These are phyloP conservation scores for Ptychadena robeensis DNA, from an alignment of 2,797 vertebrate genomes.

Conservation along the genomic window DNA sequence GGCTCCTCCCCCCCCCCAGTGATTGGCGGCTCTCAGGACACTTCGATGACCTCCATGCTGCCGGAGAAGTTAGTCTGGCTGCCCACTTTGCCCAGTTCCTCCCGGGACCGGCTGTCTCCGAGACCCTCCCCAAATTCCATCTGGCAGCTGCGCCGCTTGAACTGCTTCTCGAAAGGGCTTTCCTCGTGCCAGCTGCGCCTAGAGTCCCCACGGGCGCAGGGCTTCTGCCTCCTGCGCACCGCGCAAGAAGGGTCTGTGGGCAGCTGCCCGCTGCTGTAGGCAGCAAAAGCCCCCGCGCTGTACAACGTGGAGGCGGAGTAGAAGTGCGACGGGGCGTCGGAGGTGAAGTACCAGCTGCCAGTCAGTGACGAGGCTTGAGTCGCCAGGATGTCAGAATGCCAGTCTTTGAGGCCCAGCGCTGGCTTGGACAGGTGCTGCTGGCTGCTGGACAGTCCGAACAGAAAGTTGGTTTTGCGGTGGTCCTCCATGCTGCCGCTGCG, in stretches of 20 bases:
- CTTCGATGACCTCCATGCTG: slow-evolving; percentile 96
- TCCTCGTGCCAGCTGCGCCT: slow-evolving; percentile 96
- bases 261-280: slow-evolving; percentile 84
- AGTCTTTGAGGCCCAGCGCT: slow-evolving; percentile 84
- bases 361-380: slow-evolving; percentile 78
- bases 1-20: neutral
- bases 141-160: slow-evolving; percentile 94
- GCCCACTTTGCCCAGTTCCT: slow-evolving; percentile 84
- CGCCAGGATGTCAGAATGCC: slow-evolving; percentile 92
- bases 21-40: slow-evolving; percentile 80
- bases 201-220: slow-evolving; percentile 81
- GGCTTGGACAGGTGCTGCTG: slow-evolving; percentile 86
- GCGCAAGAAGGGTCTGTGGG: slow-evolving; percentile 76
- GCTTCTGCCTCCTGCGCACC: slow-evolving; percentile 82
- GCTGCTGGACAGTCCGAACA: slow-evolving; percentile 85
- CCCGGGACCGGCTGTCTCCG: slow-evolving; percentile 81
- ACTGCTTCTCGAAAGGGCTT: slow-evolving; percentile 96
- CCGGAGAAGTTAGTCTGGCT: slow-evolving; percentile 91
- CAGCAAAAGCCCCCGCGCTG: slow-evolving; percentile 67
- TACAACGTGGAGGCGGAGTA: slow-evolving; percentile 86
- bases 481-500: slow-evolving; percentile 89
- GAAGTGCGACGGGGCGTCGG: slow-evolving; percentile 84
- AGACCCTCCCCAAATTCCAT: slow-evolving; percentile 92
- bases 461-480: slow-evolving; percentile 76
- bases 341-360: slow-evolving; percentile 87